These are phyloP conservation scores for Pelecanus crispus DNA, from an alignment of 2,113 vertebrate species.

Conservation along the genomic window DNA sequence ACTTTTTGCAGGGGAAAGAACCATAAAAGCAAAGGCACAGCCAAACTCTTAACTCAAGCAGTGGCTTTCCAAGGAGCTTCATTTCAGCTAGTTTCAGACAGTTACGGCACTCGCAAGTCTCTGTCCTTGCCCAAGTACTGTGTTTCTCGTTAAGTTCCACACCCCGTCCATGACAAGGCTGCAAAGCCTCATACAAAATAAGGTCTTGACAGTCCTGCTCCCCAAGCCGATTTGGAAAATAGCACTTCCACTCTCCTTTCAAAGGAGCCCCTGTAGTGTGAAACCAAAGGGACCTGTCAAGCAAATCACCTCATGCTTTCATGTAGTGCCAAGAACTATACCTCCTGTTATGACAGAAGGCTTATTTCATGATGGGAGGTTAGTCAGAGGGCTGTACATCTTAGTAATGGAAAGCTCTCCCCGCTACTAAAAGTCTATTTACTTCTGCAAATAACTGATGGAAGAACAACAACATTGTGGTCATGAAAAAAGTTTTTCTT, in stretches of 20 bases:
- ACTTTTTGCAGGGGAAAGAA: not conserved
- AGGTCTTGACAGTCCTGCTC: not conserved
- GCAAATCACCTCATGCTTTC: not conserved
- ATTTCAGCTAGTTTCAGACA: not conserved
- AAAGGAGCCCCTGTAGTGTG: accelerated
- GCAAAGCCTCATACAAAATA: not conserved
- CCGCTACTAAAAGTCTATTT: not conserved
- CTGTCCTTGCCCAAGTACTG: not conserved
- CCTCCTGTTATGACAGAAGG: not conserved
- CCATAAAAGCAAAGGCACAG: not conserved
- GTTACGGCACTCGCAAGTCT: not conserved
- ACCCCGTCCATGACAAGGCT: not conserved
- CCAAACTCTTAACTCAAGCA: not conserved
- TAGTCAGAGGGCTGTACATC: not conserved
- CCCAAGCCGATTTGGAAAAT: not conserved
- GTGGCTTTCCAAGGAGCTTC: not conserved
- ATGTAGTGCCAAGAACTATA: not conserved
- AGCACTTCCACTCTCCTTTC: not conserved
- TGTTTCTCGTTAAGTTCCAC: not conserved
- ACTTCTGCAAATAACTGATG: not conserved
- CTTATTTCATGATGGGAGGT: not conserved
- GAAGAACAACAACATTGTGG: not conserved
- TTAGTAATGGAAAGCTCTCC: not conserved
- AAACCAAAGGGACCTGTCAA: not conserved
- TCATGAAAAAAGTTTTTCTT: not conserved